Percentiles rank a stretch among this genome's conserved stretches.
phyloP scores from a whole-genome alignment of 2,113 vertebrate species.

The Gasterosteus nipponicus region DNA sequence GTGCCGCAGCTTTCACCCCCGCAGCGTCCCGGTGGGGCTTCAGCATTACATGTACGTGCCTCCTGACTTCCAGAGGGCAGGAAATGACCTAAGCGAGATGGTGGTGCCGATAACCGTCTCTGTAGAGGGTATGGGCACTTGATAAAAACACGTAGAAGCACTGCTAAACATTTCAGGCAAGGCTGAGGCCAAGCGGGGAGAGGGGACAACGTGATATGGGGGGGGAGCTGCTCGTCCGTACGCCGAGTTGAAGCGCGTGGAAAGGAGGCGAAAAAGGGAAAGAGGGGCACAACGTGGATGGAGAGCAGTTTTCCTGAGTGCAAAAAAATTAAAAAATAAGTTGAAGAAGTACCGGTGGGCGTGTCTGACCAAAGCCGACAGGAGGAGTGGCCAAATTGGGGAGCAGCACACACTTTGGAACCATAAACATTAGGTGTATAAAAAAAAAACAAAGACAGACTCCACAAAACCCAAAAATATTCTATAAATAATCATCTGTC shows the following conservation, averaged over 20 bases:
- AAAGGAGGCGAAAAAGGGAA: slow-evolving; percentile 33
- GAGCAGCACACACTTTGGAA: slow-evolving; percentile 88
- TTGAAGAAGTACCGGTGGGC: slow-evolving; percentile 87
- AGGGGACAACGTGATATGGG: slow-evolving; percentile 10
- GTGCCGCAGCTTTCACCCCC: slow-evolving; percentile 59
- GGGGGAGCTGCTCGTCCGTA: slow-evolving; percentile 28
- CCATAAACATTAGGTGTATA: slow-evolving; percentile 70
- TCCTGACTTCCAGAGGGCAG: slow-evolving; percentile 36
- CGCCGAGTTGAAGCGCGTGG: slow-evolving; percentile 36
- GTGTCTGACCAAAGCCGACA: slow-evolving; percentile 84
- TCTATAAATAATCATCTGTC: slow-evolving; percentile 82
- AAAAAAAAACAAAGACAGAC: slow-evolving; percentile 69
- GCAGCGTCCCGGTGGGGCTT: slow-evolving; percentile 31
- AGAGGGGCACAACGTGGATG: slow-evolving; percentile 68
- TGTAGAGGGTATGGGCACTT: slow-evolving; percentile 74
- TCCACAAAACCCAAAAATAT: slow-evolving; percentile 71
- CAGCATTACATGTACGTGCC: slow-evolving; percentile 1
- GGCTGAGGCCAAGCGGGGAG: slow-evolving; percentile 49
- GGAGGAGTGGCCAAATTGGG: slow-evolving; percentile 83
- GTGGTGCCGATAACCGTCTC: slow-evolving; percentile 42
- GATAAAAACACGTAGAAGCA: slow-evolving; percentile 72
- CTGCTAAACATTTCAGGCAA: slow-evolving; percentile 51
- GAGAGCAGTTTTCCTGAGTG: slow-evolving; percentile 94
- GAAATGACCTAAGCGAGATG: slow-evolving; percentile 32
- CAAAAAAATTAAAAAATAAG: slow-evolving; percentile 88